Evolutionary conservation across 2,797 vertebrate species (phyloP).

Genomic region (Halcyon leucocephala): DNA sequence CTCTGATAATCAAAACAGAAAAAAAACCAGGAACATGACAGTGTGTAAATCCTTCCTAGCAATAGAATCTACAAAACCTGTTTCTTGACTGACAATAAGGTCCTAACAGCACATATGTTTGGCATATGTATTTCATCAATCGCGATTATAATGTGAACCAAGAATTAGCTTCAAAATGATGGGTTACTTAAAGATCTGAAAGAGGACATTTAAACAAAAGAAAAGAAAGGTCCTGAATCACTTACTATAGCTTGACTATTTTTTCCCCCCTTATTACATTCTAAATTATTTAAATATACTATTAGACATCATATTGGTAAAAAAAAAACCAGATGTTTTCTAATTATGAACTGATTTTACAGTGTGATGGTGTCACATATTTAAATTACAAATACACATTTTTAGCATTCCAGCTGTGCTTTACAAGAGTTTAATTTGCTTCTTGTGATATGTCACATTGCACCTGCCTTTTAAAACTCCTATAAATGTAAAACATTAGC

Average conservation of each 20-base stretch:
- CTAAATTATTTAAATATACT: conserved; percentile 88
- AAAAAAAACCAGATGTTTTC: conserved; percentile 86
- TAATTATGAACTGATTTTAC: conserved; percentile 88
- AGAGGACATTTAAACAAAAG: conserved; percentile 69
- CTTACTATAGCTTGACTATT: conserved; percentile 68
- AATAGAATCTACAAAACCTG: conserved; percentile 59
- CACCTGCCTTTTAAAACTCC: conserved; percentile 86
- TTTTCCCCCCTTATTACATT: conserved; percentile 72
- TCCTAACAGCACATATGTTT: conserved; percentile 75
- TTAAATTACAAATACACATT: conserved; percentile 88
- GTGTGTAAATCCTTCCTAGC: conserved; percentile 77
- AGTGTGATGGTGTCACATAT: conserved; percentile 86
- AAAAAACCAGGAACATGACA: conserved; percentile 51
- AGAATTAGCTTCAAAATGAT: conserved; percentile 76
- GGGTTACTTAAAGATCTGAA: conserved; percentile 56
- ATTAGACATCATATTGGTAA: conserved; percentile 83
- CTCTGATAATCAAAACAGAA: conserved; percentile 58
- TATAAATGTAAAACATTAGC: conserved; percentile 85
- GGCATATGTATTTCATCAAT: conserved; percentile 77
- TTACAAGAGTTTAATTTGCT: conserved; percentile 87
- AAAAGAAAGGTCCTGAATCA: conserved; percentile 70
- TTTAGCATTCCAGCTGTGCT: conserved; percentile 88
- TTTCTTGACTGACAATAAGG: conserved; percentile 75
- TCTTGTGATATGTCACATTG: conserved; percentile 85
- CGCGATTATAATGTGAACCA: conserved; percentile 69